Conservation (phyloP, 2,113 vertebrate species). For the Paraplagusia blochii region DNA sequence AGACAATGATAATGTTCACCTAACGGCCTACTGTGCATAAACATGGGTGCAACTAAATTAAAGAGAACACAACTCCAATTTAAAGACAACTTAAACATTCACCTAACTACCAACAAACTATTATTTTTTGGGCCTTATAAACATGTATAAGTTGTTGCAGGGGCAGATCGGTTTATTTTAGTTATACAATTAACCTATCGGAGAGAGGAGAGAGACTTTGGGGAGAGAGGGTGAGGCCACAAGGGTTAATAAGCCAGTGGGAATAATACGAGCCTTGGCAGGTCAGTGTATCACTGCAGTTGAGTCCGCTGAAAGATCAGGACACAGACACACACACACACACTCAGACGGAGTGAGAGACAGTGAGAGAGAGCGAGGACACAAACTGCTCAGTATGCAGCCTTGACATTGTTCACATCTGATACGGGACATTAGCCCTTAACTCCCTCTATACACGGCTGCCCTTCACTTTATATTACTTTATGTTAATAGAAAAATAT, state of each 20-base stretch:
- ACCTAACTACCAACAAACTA: too few relatives aligned
- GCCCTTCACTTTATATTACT: slow-evolving; percentile 99
- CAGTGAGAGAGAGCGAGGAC: slow-evolving; percentile 83
- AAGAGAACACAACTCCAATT: too few relatives aligned
- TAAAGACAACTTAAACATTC: too few relatives aligned
- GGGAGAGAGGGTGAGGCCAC: slow-evolving; percentile 46
- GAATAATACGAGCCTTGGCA: slow-evolving; percentile 91
- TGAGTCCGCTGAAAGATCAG: slow-evolving; percentile 46
- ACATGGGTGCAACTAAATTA: too few relatives aligned
- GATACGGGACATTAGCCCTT: slow-evolving; percentile 99
- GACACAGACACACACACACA: slow-evolving; percentile 45
- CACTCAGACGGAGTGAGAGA: slow-evolving; percentile 83
- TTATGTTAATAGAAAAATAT: slow-evolving; percentile 99
- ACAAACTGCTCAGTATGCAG: slow-evolving; percentile 99
- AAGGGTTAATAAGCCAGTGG: slow-evolving; percentile 79
- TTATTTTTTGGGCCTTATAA: too few relatives aligned
- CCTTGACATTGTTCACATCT: slow-evolving; percentile 99
- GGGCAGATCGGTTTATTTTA: slow-evolving; percentile 26
- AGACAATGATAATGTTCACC: too few relatives aligned
- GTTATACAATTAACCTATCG: slow-evolving; percentile 37
- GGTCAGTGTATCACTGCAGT: slow-evolving; percentile 79
- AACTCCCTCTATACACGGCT: slow-evolving; percentile 99
- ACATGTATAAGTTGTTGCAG: slow-evolving; percentile 3
- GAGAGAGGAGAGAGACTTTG: slow-evolving; percentile 24
- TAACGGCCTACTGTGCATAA: too few relatives aligned